Percentiles rank a stretch among this genome's conserved stretches.
Evolutionary conservation across 1,140 invertebrate genomes (phyloP).

Genomic region (Camponotus floridanus): DNA sequence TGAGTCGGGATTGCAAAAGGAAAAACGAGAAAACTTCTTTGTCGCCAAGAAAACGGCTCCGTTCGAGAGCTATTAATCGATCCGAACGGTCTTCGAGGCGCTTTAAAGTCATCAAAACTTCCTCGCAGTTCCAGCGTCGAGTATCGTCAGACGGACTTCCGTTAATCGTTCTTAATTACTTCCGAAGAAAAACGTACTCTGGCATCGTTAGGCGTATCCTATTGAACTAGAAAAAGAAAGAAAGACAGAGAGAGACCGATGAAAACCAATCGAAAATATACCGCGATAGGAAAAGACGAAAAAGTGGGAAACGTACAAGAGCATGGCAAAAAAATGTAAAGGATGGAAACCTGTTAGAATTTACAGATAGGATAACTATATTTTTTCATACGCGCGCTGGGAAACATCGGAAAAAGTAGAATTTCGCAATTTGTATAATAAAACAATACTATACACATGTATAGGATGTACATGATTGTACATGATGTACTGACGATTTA

Average conservation of each 20-base stretch:
- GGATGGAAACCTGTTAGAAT: background rate
- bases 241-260: background rate
- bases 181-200: constrained; percentile 60
- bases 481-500: too few relatives aligned
- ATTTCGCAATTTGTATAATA: background rate
- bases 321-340: background rate
- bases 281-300: background rate
- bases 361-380: constrained; percentile 6
- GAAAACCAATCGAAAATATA: constrained; percentile 55
- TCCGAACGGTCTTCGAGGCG: constrained; percentile 38
- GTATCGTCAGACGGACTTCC: constrained; percentile 52
- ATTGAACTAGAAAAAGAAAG: background rate
- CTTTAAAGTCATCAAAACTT: constrained; percentile 48
- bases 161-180: constrained; percentile 73
- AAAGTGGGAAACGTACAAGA: background rate
- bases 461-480: too few relatives aligned
- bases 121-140: constrained; percentile 12
- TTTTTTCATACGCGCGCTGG: background rate
- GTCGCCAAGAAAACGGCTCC: constrained; percentile 52
- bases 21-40: constrained; percentile 52
- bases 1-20: constrained; percentile 49
- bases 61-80: constrained; percentile 67
- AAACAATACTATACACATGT: constrained; percentile 12
- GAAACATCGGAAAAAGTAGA: background rate
- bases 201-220: constrained; percentile 61